phyloP scores from a whole-genome alignment of 2,797 vertebrate genomes.

The Micropoecilia bifurca region DNA sequence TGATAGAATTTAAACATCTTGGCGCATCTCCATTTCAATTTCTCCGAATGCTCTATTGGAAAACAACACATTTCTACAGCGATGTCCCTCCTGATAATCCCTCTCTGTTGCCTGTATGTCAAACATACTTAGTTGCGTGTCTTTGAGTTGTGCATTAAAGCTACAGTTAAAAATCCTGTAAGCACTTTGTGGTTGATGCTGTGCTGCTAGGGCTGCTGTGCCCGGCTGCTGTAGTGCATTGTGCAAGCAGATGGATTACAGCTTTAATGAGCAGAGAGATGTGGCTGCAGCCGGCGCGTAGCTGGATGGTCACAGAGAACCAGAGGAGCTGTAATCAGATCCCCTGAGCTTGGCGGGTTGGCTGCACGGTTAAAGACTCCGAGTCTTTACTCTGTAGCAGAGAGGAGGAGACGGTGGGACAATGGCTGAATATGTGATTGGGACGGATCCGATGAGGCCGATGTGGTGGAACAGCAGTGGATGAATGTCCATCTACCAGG shows the following conservation, averaged over 20 bases:
- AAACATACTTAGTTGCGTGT: constrained; percentile 10
- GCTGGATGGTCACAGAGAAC: constrained; percentile 53
- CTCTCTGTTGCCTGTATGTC: neutral
- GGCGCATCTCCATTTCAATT: neutral
- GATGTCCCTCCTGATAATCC: neutral
- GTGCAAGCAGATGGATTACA: constrained; percentile 66
- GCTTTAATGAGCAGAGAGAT: constrained; percentile 59
- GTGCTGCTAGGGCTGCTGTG: constrained; percentile 2
- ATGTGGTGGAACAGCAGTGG: neutral
- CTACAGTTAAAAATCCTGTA: constrained; percentile 31
- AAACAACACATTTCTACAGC: neutral
- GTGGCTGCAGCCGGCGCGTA: constrained; percentile 36
- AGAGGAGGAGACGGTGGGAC: constrained; percentile 23
- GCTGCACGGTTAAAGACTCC: constrained; percentile 46
- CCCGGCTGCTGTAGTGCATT: constrained; percentile 43
- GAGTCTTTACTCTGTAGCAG: constrained; percentile 21
- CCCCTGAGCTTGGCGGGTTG: constrained; percentile 57
- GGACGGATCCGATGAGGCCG: constrained; percentile 19
- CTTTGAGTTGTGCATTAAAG: constrained; percentile 5
- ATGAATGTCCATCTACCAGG: too few species aligned
- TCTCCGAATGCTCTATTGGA: neutral
- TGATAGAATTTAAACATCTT: neutral
- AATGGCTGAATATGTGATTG: neutral
- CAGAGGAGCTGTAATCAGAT: constrained; percentile 74
- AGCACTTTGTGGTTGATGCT: constrained; percentile 7